Conservation (phyloP, 35 echinoderm and acorn worm genomes). For the Heliocidaris tuberculata region DNA sequence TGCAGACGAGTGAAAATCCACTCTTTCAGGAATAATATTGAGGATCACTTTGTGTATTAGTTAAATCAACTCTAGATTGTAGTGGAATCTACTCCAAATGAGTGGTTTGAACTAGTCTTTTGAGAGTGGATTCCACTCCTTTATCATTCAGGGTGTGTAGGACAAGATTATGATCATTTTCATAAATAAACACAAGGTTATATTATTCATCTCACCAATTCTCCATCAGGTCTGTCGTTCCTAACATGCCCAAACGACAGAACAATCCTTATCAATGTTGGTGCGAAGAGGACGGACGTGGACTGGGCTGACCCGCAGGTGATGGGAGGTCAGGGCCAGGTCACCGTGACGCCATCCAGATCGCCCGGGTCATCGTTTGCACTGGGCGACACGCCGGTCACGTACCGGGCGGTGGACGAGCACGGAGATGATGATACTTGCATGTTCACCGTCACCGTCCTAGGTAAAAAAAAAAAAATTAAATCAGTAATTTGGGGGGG, state of each 20-base stretch:
- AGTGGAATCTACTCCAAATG: too few relatives aligned
- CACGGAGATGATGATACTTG: background rate
- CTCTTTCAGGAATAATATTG: too few relatives aligned
- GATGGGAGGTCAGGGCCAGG: background rate
- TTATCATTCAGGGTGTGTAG: too few relatives aligned
- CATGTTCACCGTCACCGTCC: background rate
- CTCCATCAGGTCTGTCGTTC: background rate
- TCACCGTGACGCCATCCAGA: background rate
- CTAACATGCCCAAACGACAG: background rate
- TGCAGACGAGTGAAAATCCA: too few relatives aligned
- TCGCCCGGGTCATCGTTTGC: background rate
- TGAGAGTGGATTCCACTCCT: too few relatives aligned
- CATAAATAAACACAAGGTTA: too few relatives aligned
- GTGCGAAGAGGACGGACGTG: background rate
- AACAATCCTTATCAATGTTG: background rate
- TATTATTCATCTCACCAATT: background rate
- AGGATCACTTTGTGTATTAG: too few relatives aligned
- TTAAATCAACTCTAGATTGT: too few relatives aligned
- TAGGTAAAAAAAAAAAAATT: background rate
- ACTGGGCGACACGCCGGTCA: background rate
- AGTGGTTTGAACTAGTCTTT: too few relatives aligned
- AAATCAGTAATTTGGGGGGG: background rate
- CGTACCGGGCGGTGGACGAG: background rate
- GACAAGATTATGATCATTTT: too few relatives aligned
- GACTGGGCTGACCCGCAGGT: background rate